Conservation (phyloP, 92 coral and sea anemone species). For the Phenganax marumi region DNA sequence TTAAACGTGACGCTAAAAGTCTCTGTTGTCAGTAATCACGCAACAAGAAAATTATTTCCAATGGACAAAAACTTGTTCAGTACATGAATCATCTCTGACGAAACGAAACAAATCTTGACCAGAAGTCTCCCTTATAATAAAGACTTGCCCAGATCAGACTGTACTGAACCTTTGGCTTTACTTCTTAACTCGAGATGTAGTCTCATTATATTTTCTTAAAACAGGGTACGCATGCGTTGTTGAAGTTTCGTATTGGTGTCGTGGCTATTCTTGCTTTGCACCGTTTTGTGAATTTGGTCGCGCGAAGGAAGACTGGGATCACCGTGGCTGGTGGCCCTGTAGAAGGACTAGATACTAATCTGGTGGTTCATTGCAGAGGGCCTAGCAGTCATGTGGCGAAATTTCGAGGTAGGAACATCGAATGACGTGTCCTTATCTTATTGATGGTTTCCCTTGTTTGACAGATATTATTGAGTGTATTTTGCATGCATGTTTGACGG, state of each 20-base stretch:
- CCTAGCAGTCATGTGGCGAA: constrained; percentile 42
- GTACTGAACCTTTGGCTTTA: too few species aligned
- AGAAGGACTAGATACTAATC: constrained; percentile 50
- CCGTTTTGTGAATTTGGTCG: constrained; percentile 74
- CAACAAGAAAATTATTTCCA: neutral
- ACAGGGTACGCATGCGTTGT: constrained; percentile 71
- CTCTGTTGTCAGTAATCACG: constrained; percentile 36
- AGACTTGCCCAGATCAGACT: too few species aligned
- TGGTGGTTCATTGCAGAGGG: constrained; percentile 72
- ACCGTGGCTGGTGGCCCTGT: constrained; percentile 84
- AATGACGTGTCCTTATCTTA: neutral
- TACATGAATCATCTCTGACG: too few species aligned
- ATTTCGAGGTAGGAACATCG: constrained; percentile 66
- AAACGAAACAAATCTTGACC: too few species aligned
- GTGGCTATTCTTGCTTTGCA: constrained; percentile 87
- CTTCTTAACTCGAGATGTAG: too few species aligned
- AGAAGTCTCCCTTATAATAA: too few species aligned
- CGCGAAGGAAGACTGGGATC: constrained; percentile 62
- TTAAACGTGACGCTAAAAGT: too few species aligned
- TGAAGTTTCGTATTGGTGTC: constrained; percentile 76
- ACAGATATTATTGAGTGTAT: neutral
- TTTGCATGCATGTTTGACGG: neutral
- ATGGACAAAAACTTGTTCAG: too few species aligned
- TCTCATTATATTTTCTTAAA: too few species aligned
- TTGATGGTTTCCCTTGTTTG: neutral